Evolutionary conservation across 2,797 vertebrate species (phyloP).

Genomic region (Heliangelus exortis): DNA sequence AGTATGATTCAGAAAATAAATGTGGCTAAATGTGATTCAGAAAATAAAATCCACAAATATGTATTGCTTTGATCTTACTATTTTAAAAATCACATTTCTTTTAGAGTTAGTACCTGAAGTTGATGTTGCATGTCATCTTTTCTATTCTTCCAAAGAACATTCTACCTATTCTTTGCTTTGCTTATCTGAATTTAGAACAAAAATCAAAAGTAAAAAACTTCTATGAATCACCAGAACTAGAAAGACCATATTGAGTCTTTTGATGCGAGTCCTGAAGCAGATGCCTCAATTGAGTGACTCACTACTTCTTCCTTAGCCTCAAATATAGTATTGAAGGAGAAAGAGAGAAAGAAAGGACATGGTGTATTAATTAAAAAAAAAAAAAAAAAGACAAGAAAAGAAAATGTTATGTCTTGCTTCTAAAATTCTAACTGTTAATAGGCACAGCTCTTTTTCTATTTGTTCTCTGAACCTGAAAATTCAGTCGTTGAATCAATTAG

Average conservation of each 20-base stretch:
- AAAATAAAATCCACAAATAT: not conserved
- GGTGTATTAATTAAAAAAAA: not conserved
- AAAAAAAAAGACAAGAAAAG: accelerated
- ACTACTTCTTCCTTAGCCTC: not conserved
- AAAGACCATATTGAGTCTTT: not conserved
- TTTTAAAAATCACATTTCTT: not conserved
- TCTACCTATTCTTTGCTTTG: not conserved
- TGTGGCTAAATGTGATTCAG: not conserved
- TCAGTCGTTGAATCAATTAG: not conserved
- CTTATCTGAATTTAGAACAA: not conserved
- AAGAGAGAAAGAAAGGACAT: not conserved
- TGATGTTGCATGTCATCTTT: not conserved
- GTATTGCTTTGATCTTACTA: not conserved
- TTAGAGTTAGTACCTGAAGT: not conserved
- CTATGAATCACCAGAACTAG: not conserved
- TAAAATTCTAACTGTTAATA: not conserved
- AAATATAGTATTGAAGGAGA: not conserved
- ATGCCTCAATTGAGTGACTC: not conserved
- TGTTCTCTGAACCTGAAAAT: not conserved
- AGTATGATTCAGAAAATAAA: not conserved
- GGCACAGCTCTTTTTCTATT: not conserved
- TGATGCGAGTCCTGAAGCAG: not conserved
- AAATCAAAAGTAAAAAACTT: not conserved
- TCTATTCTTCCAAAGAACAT: not conserved
- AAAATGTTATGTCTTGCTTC: not conserved